A percentile compares a stretch with the other conserved stretches of the same genome.
phyloP scores from a whole-genome alignment of 2,888 invertebrate genomes.

The Agrenia bidenticulata region DNA sequence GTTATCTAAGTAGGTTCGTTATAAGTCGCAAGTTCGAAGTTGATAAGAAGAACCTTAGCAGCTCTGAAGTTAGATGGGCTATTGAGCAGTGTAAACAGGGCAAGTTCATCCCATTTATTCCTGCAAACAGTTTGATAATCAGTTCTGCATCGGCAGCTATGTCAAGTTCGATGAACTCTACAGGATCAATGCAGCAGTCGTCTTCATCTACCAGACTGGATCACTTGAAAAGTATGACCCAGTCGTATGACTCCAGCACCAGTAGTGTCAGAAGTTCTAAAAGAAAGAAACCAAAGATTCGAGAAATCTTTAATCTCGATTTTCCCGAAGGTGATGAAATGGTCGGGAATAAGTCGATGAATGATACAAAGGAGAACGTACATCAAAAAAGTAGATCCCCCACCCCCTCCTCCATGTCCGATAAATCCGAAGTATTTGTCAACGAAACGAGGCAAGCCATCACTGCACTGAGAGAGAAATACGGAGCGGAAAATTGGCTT shows the following conservation, averaged over 20 bases:
- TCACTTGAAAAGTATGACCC: constrained; percentile 49
- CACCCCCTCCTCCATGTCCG: not conserved
- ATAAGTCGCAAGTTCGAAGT: constrained; percentile 45
- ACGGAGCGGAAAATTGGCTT: constrained; percentile 51
- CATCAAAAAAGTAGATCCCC: not conserved
- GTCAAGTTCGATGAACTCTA: constrained; percentile 19
- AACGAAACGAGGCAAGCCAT: constrained; percentile 36
- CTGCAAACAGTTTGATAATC: constrained; percentile 15
- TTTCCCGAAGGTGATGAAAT: constrained; percentile 31
- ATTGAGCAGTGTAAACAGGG: constrained; percentile 43
- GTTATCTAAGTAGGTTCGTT: constrained; percentile 41
- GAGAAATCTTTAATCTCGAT: constrained; percentile 44
- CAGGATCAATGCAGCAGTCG: constrained; percentile 2
- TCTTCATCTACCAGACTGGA: constrained; percentile 17
- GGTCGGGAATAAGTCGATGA: constrained; percentile 15
- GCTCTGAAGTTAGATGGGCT: constrained; percentile 44
- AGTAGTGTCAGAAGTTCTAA: constrained; percentile 50
- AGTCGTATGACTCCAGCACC: constrained; percentile 50
- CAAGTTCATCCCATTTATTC: constrained; percentile 44
- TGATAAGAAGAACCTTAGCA: constrained; percentile 48
- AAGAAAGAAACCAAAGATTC: constrained; percentile 51
- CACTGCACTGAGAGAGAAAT: constrained; percentile 46
- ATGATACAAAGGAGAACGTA: constrained; percentile 22
- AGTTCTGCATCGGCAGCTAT: not conserved
- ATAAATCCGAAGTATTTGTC: constrained; percentile 26